Evolutionary conservation across 2,113 vertebrate genomes (phyloP).

Genomic region (Lonchura striata): DNA sequence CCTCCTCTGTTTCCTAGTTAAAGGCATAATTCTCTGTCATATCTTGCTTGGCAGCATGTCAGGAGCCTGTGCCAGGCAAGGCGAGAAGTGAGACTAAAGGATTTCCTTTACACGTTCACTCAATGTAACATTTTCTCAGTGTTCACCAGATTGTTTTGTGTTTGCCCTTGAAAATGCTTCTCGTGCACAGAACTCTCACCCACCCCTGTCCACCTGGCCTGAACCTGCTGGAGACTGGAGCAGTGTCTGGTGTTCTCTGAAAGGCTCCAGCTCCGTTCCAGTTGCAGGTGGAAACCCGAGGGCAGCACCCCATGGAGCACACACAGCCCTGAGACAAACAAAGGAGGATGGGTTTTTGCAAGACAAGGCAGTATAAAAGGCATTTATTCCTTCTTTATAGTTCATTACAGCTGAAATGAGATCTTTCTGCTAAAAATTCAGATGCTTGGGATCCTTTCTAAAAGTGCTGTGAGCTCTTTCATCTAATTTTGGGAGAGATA

Average conservation of each 20-base stretch:
- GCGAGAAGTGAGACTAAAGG: conserved; percentile 27
- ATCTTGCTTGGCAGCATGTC: conserved; percentile 10
- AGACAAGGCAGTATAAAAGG: background rate
- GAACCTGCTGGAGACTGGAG: fast-evolving
- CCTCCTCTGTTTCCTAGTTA: background rate
- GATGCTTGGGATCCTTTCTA: background rate
- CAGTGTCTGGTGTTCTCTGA: background rate
- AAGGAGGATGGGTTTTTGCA: background rate
- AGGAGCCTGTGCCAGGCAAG: conserved; percentile 19
- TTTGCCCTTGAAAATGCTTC: background rate
- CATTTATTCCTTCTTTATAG: background rate
- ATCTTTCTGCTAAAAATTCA: background rate
- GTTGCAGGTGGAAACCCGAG: background rate
- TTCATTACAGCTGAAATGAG: background rate
- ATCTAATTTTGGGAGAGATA: background rate
- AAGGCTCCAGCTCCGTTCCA: background rate
- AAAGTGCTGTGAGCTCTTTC: background rate
- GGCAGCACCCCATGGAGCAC: background rate
- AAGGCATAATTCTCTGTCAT: background rate
- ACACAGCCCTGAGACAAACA: background rate
- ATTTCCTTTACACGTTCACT: conserved; percentile 5
- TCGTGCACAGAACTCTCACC: background rate
- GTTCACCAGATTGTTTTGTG: background rate
- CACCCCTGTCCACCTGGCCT: background rate
- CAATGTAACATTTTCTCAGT: background rate